Evolutionary conservation across 2,888 invertebrate genomes (phyloP).

Genomic region (Apocheima hispidaria): DNA sequence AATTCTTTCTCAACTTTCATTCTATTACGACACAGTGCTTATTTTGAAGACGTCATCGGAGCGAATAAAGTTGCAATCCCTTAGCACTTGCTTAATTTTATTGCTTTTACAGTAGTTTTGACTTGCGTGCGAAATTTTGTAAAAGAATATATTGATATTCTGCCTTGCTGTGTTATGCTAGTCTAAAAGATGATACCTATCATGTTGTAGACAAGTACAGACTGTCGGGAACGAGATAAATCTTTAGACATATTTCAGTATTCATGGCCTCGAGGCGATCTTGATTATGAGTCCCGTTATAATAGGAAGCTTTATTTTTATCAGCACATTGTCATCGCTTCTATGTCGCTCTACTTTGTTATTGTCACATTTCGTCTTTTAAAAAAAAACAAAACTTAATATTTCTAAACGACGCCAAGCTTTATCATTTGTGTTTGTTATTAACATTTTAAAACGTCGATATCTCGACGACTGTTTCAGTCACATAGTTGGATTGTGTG

Average conservation of each 20-base stretch:
- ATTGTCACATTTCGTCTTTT: not conserved
- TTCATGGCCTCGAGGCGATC: slow-evolving; percentile 50
- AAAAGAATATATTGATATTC: not conserved
- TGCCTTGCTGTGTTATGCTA: too few relatives aligned
- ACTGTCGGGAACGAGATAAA: slow-evolving; percentile 35
- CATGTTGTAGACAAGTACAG: slow-evolving; percentile 3
- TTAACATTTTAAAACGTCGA: slow-evolving; percentile 50
- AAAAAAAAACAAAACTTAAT: slow-evolving; percentile 3
- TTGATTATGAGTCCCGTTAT: slow-evolving; percentile 51
- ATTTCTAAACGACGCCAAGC: slow-evolving; percentile 10
- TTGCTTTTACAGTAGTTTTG: slow-evolving; percentile 2
- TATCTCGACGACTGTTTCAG: slow-evolving; percentile 61
- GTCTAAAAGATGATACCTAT: not conserved
- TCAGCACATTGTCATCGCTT: slow-evolving; percentile 33
- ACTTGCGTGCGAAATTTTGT: slow-evolving; percentile 19
- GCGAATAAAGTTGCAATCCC: slow-evolving; percentile 33
- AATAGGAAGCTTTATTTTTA: slow-evolving; percentile 43
- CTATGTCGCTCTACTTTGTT: slow-evolving; percentile 16
- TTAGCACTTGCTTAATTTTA: slow-evolving; percentile 19
- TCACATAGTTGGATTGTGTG: slow-evolving; percentile 53
- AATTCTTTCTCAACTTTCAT: slow-evolving; percentile 67
- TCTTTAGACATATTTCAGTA: slow-evolving; percentile 44
- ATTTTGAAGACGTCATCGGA: slow-evolving; percentile 37
- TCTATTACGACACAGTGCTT: slow-evolving; percentile 62
- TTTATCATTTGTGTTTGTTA: slow-evolving; percentile 36